Percentiles rank a stretch among this genome's conserved stretches.
Conservation (phyloP, 1,140 invertebrate genomes). For the Hyphantria cunea region DNA sequence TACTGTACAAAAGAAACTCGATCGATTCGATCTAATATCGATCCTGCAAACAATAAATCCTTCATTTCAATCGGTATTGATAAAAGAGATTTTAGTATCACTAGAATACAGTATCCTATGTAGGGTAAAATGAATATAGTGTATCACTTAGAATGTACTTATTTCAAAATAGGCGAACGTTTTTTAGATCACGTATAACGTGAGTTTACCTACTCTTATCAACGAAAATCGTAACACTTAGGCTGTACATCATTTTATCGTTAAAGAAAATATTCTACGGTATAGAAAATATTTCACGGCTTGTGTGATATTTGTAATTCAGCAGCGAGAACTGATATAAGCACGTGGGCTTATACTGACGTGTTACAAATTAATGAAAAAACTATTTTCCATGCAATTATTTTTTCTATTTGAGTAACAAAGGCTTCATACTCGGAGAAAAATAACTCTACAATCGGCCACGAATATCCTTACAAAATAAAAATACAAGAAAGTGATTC, state of each 20-base stretch:
- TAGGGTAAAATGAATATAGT: background rate
- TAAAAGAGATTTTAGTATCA: background rate
- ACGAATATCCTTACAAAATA: too few relatives aligned
- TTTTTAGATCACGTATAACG: background rate
- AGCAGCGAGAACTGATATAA: background rate
- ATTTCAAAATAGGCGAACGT: background rate
- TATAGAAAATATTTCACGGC: slow-evolving; percentile 10
- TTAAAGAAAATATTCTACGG: slow-evolving; percentile 11
- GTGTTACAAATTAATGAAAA: too few relatives aligned
- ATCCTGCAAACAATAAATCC: too few relatives aligned
- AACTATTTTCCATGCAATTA: background rate
- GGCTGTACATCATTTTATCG: slow-evolving; percentile 14
- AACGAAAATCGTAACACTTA: slow-evolving; percentile 20
- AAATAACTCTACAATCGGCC: background rate
- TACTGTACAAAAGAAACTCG: too few relatives aligned
- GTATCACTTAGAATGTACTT: background rate
- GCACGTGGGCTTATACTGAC: background rate
- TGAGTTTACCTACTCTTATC: slow-evolving; percentile 23
- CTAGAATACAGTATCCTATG: background rate
- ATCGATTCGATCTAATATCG: too few relatives aligned
- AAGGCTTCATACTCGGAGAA: background rate
- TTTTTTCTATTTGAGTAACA: background rate
- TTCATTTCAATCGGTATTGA: background rate
- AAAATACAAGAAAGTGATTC: too few relatives aligned
- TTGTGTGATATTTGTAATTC: background rate